Conservation (phyloP, 2,888 invertebrate genomes). For the Horisme vitalbata region DNA sequence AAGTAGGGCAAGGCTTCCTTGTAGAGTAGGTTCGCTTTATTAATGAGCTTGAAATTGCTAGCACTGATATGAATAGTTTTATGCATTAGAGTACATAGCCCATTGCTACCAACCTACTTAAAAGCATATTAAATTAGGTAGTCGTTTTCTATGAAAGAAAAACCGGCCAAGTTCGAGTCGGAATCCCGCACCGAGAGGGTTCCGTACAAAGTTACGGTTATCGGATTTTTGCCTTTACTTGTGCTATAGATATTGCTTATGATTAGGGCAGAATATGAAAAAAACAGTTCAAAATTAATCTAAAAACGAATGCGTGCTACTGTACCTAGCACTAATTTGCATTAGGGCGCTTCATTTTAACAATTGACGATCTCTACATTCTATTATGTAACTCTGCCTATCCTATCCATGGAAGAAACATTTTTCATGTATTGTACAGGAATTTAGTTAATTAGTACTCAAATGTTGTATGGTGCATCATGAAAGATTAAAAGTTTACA, state of each 20-base stretch:
- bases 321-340: background rate
- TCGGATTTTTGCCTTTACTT: too few species aligned
- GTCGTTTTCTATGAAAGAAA: too few species aligned
- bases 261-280: too few species aligned
- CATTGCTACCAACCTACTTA: too few species aligned
- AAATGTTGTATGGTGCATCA: slow-evolving; percentile 14
- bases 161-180: too few species aligned
- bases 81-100: slow-evolving; percentile 1
- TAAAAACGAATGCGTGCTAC: too few species aligned
- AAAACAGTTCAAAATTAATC: too few species aligned
- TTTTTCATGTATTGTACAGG: slow-evolving; percentile 1
- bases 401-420: background rate
- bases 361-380: too few species aligned
- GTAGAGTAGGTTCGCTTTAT: slow-evolving; percentile 5
- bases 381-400: slow-evolving; percentile 4
- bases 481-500: slow-evolving; percentile 4
- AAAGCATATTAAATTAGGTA: too few species aligned
- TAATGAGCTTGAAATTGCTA: slow-evolving; percentile 7
- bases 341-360: background rate
- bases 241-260: too few species aligned
- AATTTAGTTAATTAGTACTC: slow-evolving; percentile 10
- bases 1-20: slow-evolving; percentile 10
- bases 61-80: slow-evolving; percentile 10
- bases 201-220: too few species aligned
- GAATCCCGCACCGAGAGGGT: too few species aligned